A percentile compares a stretch with the other conserved stretches of the same genome.
These are phyloP conservation scores for Ormyrus pomaceus DNA, from an alignment of 2,888 invertebrate species.

Conservation along the genomic window DNA sequence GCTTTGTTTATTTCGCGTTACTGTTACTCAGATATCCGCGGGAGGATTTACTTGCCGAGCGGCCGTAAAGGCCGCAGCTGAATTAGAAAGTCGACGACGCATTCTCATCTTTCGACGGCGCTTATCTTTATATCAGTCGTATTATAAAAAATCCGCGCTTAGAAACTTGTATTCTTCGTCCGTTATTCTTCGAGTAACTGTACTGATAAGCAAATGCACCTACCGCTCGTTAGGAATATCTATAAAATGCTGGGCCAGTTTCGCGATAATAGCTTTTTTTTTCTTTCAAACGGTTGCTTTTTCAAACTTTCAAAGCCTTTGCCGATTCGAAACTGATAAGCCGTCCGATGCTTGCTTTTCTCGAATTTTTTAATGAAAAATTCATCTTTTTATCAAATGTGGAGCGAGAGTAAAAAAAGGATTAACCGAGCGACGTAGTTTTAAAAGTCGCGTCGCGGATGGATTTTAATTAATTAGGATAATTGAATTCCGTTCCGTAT, in stretches of 20 bases:
- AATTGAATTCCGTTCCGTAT: too few relatives aligned
- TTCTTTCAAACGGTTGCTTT: too few relatives aligned
- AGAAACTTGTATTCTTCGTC: conserved; percentile 13
- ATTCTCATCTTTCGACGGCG: not conserved
- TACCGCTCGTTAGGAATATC: not conserved
- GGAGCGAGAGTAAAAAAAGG: too few relatives aligned
- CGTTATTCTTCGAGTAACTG: conserved; percentile 5
- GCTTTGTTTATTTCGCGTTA: conserved; percentile 13
- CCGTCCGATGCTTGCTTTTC: too few relatives aligned
- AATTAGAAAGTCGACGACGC: conserved; percentile 27
- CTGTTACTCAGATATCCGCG: not conserved
- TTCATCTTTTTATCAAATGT: too few relatives aligned
- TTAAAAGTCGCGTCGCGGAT: too few relatives aligned
- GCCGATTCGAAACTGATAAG: too few relatives aligned
- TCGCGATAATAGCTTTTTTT: too few relatives aligned
- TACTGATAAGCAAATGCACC: not conserved
- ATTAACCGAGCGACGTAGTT: too few relatives aligned
- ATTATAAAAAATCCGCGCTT: not conserved
- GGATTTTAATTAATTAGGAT: too few relatives aligned
- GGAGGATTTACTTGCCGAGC: not conserved
- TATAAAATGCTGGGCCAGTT: not conserved
- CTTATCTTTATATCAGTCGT: conserved; percentile 23
- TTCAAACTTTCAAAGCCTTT: too few relatives aligned
- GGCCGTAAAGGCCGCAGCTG: conserved; percentile 1
- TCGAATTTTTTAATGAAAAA: too few relatives aligned